Conservation (phyloP, 2,888 invertebrate species). For the Limnephilus marmoratus region DNA sequence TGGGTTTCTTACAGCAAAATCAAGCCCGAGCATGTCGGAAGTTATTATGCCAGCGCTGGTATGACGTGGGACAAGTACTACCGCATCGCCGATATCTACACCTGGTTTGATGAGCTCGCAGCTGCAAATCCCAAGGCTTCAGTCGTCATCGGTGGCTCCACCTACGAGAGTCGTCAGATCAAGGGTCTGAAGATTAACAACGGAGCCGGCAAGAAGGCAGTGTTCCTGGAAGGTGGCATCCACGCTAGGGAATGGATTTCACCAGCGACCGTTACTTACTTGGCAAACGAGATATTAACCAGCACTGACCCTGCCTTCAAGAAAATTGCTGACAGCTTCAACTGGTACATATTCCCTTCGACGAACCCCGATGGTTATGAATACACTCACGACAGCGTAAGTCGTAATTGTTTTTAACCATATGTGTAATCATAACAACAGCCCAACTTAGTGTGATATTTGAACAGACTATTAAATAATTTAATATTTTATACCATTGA, state of each 20-base stretch:
- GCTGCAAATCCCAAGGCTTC: slow-evolving; percentile 73
- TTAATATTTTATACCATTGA: neutral
- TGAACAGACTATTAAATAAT: too few species aligned
- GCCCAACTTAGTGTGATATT: too few species aligned
- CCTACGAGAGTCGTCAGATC: slow-evolving; percentile 79
- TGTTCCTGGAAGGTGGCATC: slow-evolving; percentile 83
- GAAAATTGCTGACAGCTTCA: slow-evolving; percentile 80
- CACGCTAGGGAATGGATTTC: slow-evolving; percentile 86
- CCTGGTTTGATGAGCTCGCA: slow-evolving; percentile 78
- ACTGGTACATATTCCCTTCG: slow-evolving; percentile 87
- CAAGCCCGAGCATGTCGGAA: slow-evolving; percentile 8
- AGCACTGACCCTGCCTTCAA: slow-evolving; percentile 77
- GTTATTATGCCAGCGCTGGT: slow-evolving; percentile 53
- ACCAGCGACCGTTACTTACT: slow-evolving; percentile 82
- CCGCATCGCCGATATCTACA: slow-evolving; percentile 77
- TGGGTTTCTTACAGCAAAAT: slow-evolving; percentile 19
- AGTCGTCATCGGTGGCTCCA: slow-evolving; percentile 76
- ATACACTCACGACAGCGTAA: slow-evolving; percentile 80
- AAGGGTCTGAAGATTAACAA: slow-evolving; percentile 77
- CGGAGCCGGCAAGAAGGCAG: slow-evolving; percentile 74
- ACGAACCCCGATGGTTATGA: slow-evolving; percentile 87
- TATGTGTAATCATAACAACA: neutral
- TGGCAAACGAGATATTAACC: slow-evolving; percentile 84
- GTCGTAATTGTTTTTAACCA: slow-evolving; percentile 64
- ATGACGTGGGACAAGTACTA: slow-evolving; percentile 81